These are phyloP conservation scores for Nesidiocoris tenuis DNA, from an alignment of 2,888 invertebrate genomes.

Conservation along the genomic window DNA sequence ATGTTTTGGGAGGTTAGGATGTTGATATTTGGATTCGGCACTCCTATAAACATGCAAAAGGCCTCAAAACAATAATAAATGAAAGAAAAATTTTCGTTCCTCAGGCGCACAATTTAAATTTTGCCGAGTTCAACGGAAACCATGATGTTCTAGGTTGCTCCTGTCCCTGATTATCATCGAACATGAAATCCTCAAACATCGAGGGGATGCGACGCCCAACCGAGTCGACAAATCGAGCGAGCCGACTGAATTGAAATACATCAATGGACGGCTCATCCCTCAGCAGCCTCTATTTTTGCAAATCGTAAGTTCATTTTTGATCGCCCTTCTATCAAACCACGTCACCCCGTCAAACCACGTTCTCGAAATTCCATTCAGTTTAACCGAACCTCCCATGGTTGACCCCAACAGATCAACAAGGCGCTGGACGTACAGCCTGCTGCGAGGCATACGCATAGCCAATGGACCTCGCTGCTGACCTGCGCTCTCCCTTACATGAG, in stretches of 20 bases:
- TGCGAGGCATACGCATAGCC: conserved; percentile 66
- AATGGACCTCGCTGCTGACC: conserved; percentile 79
- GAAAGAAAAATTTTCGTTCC: too few relatives aligned
- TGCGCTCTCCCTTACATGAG: conserved; percentile 78
- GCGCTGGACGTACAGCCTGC: conserved; percentile 48
- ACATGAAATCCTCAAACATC: conserved; percentile 62
- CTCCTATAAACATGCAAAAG: too few relatives aligned
- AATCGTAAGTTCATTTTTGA: conserved; percentile 69
- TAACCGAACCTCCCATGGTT: too few relatives aligned
- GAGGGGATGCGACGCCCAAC: conserved; percentile 33
- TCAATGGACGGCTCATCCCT: conserved; percentile 66
- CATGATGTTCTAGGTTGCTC: conserved; percentile 58
- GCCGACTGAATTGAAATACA: conserved; percentile 60
- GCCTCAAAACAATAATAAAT: too few relatives aligned
- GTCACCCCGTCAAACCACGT: too few relatives aligned
- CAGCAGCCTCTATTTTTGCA: conserved; percentile 82
- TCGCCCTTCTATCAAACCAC: too few relatives aligned
- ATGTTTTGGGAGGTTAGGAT: too few relatives aligned
- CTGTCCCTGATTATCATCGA: conserved; percentile 73
- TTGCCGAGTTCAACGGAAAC: too few relatives aligned
- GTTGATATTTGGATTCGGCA: too few relatives aligned
- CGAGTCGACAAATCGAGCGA: conserved; percentile 40
- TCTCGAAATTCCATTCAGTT: too few relatives aligned
- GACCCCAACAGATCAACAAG: conserved; percentile 53
- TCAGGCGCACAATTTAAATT: too few relatives aligned